phyloP scores from a whole-genome alignment of 2,888 invertebrate genomes.

The Hyposoter didymator region DNA sequence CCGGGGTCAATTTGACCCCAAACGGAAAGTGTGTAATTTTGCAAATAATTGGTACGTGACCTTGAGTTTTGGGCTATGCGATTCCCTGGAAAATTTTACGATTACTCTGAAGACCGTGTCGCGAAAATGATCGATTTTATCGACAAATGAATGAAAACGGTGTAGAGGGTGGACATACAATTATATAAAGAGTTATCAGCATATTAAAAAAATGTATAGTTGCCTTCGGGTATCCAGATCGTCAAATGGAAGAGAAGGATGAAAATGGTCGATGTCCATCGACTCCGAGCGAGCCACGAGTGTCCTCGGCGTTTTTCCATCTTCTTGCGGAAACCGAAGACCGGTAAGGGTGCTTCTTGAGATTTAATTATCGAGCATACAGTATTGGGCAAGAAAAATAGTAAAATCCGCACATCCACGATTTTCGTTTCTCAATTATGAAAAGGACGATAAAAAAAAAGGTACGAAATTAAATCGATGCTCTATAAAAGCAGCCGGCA shows the following conservation, averaged over 20 bases:
- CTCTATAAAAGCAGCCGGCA: slow-evolving; percentile 45
- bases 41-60: no score
- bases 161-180: neutral
- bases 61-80: no score
- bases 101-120: no score
- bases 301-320: slow-evolving; percentile 54
- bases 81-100: no score
- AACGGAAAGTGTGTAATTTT: no score
- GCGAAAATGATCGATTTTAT: no score
- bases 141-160: no score
- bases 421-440: neutral
- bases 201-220: slow-evolving; percentile 31
- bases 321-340: slow-evolving; percentile 49
- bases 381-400: neutral
- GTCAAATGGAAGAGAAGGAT: slow-evolving; percentile 33
- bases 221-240: slow-evolving; percentile 63
- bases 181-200: neutral
- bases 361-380: neutral
- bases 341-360: neutral
- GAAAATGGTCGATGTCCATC: neutral
- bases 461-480: neutral
- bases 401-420: neutral
- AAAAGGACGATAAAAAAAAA: neutral
- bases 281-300: slow-evolving; percentile 29
- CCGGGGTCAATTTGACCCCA: no score